Base-by-base conservation (phyloP, 2,113 vertebrate species). In the Siphamia tubifer region DNA sequence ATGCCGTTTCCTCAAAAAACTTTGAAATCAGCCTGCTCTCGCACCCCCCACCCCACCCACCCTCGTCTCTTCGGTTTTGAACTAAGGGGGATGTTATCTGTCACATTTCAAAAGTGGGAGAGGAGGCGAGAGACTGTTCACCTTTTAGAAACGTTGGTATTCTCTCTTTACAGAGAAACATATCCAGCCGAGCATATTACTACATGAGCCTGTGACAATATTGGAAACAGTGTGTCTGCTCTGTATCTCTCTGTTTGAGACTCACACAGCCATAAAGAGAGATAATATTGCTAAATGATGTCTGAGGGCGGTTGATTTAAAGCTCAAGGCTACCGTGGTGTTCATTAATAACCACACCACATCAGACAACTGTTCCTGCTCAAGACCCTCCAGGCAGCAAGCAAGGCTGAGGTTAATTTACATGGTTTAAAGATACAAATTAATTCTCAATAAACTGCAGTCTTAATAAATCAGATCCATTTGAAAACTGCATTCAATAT, bases 1-100 rank as follows among this genome's bases (percentile, higher is more conserved):
- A 90, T 87, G 86, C 78, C 68, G 80, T 58, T 87, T 81, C 71
- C 80, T 81, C 77, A 81, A 87, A 81, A 86, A 87, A 89, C 82
- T 88, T 91, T 90, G 82, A 92, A 92, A 92, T 90, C 82, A 78
- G 79, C 55, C 69, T 73, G 73, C 66, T 56, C 82, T 55, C 40
- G 30, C 42, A 45, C 27, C 34, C 47, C 60, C 45, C 40, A 23
- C 47, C 60, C 45, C 40, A 23, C 68, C 27, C 36, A 61, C 57
- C 40, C 60, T 60, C 39, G 56, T 64, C 77, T 63, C 75, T 79
- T 45, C 16, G 66, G 84, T 81, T 90, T 89, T 85, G 79, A 89
- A 88, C 87, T 69, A 34, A 47, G 72, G 15, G 72, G 84, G 88
- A 89, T 86, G 76, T 91, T 91, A 90, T 92, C 91, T 78, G 76